Percentiles rank a stretch among this genome's conserved stretches.
Evolutionary conservation across 92 coral and sea anemone species (phyloP).

Genomic region (Heteractis magnifica): DNA sequence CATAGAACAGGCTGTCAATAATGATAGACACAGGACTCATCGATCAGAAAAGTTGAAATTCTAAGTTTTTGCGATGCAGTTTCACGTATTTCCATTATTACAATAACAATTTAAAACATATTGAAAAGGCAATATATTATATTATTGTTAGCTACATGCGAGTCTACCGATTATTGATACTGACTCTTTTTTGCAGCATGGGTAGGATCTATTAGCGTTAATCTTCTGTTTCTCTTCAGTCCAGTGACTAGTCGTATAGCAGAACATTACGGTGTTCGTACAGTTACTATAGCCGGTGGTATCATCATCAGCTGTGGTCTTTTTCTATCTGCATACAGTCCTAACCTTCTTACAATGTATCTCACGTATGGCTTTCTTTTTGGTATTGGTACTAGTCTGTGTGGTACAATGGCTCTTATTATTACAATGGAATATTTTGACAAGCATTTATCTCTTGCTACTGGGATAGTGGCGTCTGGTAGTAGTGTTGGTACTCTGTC

Average conservation of each 20-base stretch:
- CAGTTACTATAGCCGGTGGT: constrained; percentile 83
- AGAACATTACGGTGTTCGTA: constrained; percentile 81
- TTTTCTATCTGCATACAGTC: constrained; percentile 78
- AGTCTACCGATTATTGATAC: neutral
- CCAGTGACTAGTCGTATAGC: constrained; percentile 90
- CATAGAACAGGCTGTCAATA: too few relatives aligned
- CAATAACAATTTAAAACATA: too few relatives aligned
- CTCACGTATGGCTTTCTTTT: constrained; percentile 84
- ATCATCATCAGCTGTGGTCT: constrained; percentile 80
- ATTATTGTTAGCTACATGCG: too few relatives aligned
- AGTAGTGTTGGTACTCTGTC: constrained; percentile 86
- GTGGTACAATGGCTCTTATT: constrained; percentile 84
- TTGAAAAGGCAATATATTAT: too few relatives aligned
- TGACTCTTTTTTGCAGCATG: constrained; percentile 62
- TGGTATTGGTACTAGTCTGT: constrained; percentile 89
- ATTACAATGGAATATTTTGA: constrained; percentile 86
- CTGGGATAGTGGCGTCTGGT: constrained; percentile 94
- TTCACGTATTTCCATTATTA: too few relatives aligned
- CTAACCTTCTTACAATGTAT: constrained; percentile 66
- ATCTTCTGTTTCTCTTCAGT: constrained; percentile 86
- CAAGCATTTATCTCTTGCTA: constrained; percentile 83
- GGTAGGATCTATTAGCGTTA: constrained; percentile 94
- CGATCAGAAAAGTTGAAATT: too few relatives aligned
- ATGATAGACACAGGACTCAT: too few relatives aligned
- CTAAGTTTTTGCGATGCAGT: too few relatives aligned